Conservation (phyloP, 1,140 invertebrate species). For the Teleopsis dalmanni region DNA sequence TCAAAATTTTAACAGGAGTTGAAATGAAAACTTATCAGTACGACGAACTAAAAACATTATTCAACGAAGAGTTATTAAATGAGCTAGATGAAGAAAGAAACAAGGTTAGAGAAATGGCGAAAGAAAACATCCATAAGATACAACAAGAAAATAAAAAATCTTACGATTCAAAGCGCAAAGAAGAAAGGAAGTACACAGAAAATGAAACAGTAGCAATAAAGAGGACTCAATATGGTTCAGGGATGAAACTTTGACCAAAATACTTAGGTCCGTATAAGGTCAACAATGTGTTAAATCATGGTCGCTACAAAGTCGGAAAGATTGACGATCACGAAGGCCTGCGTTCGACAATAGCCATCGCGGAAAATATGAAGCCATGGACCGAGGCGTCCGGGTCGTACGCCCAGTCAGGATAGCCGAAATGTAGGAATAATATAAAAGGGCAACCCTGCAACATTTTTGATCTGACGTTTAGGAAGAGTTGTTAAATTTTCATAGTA, state of each 20-base stretch:
- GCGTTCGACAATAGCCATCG: neutral
- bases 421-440: no score
- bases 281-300: neutral
- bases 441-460: no score
- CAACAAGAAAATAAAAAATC: constrained; percentile 35
- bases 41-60: constrained; percentile 14
- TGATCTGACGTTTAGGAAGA: no score
- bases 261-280: constrained; percentile 32
- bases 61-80: constrained; percentile 26
- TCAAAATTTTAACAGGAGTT: constrained; percentile 30
- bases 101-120: constrained; percentile 11
- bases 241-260: constrained; percentile 29
- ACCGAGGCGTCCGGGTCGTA: no score
- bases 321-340: neutral
- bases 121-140: constrained; percentile 26
- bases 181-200: constrained; percentile 19
- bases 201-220: constrained; percentile 41
- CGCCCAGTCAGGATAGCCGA: no score
- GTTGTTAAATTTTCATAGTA: no score
- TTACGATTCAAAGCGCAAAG: constrained; percentile 28
- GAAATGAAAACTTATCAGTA: constrained; percentile 25
- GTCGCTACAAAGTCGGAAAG: neutral
- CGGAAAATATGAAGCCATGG: neutral
- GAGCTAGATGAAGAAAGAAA: constrained; percentile 16
- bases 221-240: constrained; percentile 32